Base-by-base conservation (phyloP, 2,888 invertebrate species). In the Phanerotoma sp. region DNA sequence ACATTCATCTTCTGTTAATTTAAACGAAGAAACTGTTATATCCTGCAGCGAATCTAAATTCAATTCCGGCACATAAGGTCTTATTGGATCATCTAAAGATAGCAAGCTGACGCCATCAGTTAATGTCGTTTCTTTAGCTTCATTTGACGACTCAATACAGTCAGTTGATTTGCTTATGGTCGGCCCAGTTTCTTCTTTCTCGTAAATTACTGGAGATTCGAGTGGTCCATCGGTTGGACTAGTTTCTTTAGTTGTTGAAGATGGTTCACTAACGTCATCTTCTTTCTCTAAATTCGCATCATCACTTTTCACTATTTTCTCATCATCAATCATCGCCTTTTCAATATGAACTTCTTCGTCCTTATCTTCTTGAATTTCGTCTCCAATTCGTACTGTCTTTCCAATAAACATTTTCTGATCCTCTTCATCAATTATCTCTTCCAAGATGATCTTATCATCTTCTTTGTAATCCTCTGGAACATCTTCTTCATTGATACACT, bases 1-100 rank as follows among this genome's bases (percentile, higher is more conserved):
- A 5, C 51, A 57, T 21, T 67, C 66, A 15, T 69, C 62, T 28
- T 66, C 63, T 18, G 68, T 69, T 57, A 68, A 62, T 47, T 66
- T 68, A 33, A 71, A 69, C 0, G 74, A 73, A 0, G 74, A 74
- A 7, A 72, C 64, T 1, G 75, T 73, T 5, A 65, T 58, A 49
- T 77, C 76, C 18, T 70, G 71, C 11, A 76, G 63, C 11, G 73
- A 71, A 48, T 75, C 71, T 15, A 76, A 60, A 53, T 76, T 73
- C 44, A 75, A 54, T 50, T 75, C 76, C 0, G 76, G 76, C 1
- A 76, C 70, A 21, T 66, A 58, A 0, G 75, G 75, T 25, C 63
- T 58, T 0, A 47, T 57, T 0, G 63, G 62, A 45, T 70, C 71
- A 47, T 69, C 71, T 22, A 63, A 35, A 1, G 69, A 69, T 7